Evolutionary conservation across 2,888 invertebrate species (phyloP).

Genomic region (Ophraella communa): DNA sequence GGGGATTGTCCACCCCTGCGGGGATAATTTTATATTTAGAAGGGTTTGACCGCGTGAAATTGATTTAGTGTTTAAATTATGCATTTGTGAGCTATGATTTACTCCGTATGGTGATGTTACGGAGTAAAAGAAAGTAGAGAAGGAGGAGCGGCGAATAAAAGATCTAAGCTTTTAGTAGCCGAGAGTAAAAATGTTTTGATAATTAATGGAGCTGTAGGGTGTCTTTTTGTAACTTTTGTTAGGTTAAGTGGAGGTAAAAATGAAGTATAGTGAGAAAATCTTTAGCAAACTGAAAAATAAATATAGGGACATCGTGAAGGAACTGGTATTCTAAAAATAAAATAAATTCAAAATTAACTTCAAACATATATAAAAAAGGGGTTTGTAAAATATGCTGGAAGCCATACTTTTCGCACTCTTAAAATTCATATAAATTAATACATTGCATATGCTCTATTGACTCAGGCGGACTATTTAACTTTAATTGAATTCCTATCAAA

Average conservation of each 20-base stretch:
- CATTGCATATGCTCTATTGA: too few species aligned
- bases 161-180: not conserved
- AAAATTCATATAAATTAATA: too few species aligned
- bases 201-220: not conserved
- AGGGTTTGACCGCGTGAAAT: conserved; percentile 48
- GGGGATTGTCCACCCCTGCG: conserved; percentile 39
- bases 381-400: too few species aligned
- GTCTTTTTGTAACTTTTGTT: not conserved
- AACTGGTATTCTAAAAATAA: too few species aligned
- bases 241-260: not conserved
- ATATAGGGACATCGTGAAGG: not conserved
- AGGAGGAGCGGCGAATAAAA: not conserved
- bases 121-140: not conserved
- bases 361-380: too few species aligned
- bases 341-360: too few species aligned
- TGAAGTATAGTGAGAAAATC: not conserved
- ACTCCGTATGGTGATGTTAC: conserved; percentile 19
- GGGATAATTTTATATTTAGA: conserved; percentile 41
- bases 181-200: not conserved
- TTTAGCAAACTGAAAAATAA: not conserved
- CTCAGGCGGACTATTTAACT: too few species aligned
- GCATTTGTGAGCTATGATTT: conserved; percentile 26
- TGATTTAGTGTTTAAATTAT: conserved; percentile 36
- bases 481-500: too few species aligned
- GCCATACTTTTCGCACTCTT: too few species aligned